Evolutionary conservation across 2,888 invertebrate species (phyloP).

Genomic region (Sminthurinus aureus): DNA sequence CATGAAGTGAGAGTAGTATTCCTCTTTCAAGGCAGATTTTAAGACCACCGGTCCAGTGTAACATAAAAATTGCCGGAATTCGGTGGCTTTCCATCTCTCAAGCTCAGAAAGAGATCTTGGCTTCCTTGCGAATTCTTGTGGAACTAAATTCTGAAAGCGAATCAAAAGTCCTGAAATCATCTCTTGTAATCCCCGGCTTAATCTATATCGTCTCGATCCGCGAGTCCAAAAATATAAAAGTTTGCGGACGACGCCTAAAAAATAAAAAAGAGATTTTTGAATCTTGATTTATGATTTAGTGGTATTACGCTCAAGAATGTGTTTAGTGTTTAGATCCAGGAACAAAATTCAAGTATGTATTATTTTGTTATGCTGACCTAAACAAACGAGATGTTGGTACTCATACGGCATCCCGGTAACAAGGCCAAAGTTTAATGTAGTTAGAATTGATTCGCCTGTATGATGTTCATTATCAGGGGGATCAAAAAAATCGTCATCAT

Average conservation of each 20-base stretch:
- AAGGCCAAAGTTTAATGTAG: constrained; percentile 46
- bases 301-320: too few species aligned
- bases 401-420: constrained; percentile 49
- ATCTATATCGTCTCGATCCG: too few species aligned
- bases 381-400: constrained; percentile 52
- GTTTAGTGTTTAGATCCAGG: too few species aligned
- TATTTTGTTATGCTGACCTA: too few species aligned
- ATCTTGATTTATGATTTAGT: too few species aligned
- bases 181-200: too few species aligned
- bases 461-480: constrained; percentile 51
- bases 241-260: constrained; percentile 50
- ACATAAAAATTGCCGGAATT: constrained; percentile 12
- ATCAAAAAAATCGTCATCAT: constrained; percentile 40
- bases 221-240: too few species aligned
- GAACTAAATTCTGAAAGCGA: not conserved
- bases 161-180: not conserved
- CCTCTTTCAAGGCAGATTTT: not conserved
- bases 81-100: constrained; percentile 21
- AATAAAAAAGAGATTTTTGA: too few species aligned
- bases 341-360: too few species aligned
- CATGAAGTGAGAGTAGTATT: constrained; percentile 2
- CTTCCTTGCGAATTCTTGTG: constrained; percentile 13
- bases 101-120: not conserved
- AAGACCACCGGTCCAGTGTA: constrained; percentile 17
- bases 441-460: constrained; percentile 47